Evolutionary conservation across 1,140 invertebrate species (phyloP).

Genomic region (Diabrotica virgifera): DNA sequence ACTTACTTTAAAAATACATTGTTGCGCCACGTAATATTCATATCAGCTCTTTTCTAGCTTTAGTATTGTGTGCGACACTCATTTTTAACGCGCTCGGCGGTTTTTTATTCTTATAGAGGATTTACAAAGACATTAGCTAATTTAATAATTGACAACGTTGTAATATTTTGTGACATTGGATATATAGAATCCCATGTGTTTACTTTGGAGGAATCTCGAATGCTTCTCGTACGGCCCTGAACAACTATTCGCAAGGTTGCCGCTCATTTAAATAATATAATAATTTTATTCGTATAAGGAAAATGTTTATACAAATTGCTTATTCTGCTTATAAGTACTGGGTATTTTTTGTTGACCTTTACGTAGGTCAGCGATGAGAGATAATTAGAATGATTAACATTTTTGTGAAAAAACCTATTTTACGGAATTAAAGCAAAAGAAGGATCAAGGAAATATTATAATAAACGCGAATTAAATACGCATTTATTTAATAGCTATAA

Average conservation of each 20-base stretch:
- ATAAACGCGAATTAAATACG: too few relatives aligned
- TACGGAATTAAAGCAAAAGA: too few relatives aligned
- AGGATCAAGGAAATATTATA: too few relatives aligned
- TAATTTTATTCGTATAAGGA: background rate
- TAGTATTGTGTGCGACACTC: too few relatives aligned
- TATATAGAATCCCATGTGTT: background rate
- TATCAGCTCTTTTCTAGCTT: too few relatives aligned
- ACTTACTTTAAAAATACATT: too few relatives aligned
- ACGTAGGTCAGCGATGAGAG: background rate
- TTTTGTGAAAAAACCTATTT: too few relatives aligned
- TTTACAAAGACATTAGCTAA: too few relatives aligned
- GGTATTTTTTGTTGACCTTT: background rate
- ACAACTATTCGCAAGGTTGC: background rate
- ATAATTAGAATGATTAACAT: background rate
- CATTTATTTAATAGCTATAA: too few relatives aligned
- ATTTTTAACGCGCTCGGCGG: too few relatives aligned
- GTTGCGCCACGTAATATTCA: too few relatives aligned
- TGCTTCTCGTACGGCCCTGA: background rate
- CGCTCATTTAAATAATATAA: background rate
- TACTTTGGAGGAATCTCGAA: background rate
- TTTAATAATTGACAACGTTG: background rate
- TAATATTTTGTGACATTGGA: background rate
- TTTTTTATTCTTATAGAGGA: too few relatives aligned
- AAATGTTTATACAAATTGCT: background rate
- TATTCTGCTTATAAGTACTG: background rate